Evolutionary conservation across 2,113 vertebrate genomes (phyloP), one percentile per base, ranked within the genome.

Genomic region (Mastomys natalensis): DNA sequence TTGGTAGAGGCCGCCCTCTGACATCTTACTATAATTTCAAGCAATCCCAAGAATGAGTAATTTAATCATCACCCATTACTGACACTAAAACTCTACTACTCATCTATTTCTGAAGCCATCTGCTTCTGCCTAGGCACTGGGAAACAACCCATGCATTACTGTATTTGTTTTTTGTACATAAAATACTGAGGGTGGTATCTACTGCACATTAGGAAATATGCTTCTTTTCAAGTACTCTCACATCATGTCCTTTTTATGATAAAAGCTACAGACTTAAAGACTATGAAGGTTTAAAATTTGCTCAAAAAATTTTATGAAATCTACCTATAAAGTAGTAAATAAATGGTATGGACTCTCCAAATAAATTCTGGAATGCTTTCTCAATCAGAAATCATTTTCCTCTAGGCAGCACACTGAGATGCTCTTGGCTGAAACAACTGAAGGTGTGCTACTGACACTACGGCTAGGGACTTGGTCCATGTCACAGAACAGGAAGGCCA

Each of bases 11-110:
- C 0, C 51, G n/a, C 24, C 60, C 58, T 90, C 77, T 55, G 40
- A 5, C 87, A 93, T 90, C 62, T 62, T 88, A 91, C 15, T 80
- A 16, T 70, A 53, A 34, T 84, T 87, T 82, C 55, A 76, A 87
- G 29, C 2, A 91, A 93, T 80, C 87, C 16, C 80, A 92, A 89
- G 48, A 55, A 51, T 72, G n/a, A 95, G 9, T 31, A 22, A 58
- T 10, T 81, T 43, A 70, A 48, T 73, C 51, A 48, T 73, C 51
- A 95, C n/a, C 55, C 72, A 17, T 73, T 80, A 84, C 26, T 87
- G 82, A 84, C 60, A 84, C 19, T 73, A 82, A 90, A 58, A 87
- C 58, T 16, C 11, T 37, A 17, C 4, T 37, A 82, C 34, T 26
- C 87, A 81, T 7, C 26, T 60, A 70, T 26, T 81, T 91, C 43